These are phyloP conservation scores for Hippotragus niger DNA, from an alignment of 2,113 vertebrate genomes.

Conservation along the genomic window DNA sequence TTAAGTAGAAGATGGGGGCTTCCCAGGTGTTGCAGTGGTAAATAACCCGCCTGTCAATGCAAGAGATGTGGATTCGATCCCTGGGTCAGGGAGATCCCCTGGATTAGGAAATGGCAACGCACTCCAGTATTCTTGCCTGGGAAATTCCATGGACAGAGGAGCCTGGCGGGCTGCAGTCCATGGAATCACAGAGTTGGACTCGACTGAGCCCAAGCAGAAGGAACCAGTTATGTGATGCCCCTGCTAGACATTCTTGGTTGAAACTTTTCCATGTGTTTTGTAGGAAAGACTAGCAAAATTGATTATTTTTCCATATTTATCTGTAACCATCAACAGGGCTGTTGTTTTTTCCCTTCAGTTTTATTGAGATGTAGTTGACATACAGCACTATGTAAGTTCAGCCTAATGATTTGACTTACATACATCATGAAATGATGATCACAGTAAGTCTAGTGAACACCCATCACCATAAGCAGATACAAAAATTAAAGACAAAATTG, in stretches of 20 bases:
- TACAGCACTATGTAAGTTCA: neutral
- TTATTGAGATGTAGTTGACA: neutral
- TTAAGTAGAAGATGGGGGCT: neutral
- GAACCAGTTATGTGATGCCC: neutral
- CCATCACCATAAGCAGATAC: neutral
- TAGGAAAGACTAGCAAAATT: neutral
- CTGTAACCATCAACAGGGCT: neutral
- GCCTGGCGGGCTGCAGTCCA: neutral
- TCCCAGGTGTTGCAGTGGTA: neutral
- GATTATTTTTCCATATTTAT: neutral
- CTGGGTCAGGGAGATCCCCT: neutral
- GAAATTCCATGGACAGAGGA: neutral
- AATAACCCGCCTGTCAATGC: neutral
- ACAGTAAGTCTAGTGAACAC: neutral
- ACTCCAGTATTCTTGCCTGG: neutral
- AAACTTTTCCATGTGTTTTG: neutral
- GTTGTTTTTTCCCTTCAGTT: neutral
- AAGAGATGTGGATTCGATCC: neutral
- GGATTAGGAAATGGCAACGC: neutral
- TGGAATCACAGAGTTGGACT: neutral
- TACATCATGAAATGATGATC: neutral
- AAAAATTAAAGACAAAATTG: neutral
- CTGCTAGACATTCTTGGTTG: neutral
- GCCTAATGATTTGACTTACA: neutral
- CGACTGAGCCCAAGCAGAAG: neutral